These are phyloP conservation scores for Sebastiscus tertius DNA, from an alignment of 2,797 vertebrate genomes.

Conservation along the genomic window DNA sequence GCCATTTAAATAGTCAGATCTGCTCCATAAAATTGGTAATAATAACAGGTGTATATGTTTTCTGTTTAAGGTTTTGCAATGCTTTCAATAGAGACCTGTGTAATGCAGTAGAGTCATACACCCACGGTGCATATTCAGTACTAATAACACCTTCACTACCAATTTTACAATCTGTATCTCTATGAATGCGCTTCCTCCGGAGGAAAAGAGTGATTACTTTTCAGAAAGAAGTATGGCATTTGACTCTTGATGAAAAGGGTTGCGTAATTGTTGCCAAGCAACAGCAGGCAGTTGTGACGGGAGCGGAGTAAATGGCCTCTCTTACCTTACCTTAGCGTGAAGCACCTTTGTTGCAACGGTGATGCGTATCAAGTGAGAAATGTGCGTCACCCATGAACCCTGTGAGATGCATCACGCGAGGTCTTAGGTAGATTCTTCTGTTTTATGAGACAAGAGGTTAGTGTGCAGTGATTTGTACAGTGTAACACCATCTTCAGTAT, in stretches of 20 bases:
- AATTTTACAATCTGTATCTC: conserved; percentile 21
- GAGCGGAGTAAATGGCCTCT: conserved; percentile 31
- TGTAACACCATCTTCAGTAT: background rate
- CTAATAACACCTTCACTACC: conserved; percentile 15
- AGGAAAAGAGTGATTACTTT: conserved; percentile 43
- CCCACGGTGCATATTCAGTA: conserved; percentile 57
- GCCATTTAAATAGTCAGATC: conserved; percentile 18
- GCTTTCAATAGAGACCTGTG: conserved; percentile 9
- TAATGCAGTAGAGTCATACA: conserved; percentile 70
- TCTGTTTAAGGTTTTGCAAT: conserved; percentile 16
- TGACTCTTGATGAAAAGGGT: conserved; percentile 47
- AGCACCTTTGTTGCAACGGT: conserved; percentile 35
- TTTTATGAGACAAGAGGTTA: background rate
- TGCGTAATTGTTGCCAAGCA: conserved; percentile 72
- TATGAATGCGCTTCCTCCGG: conserved; percentile 20
- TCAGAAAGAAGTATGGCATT: conserved; percentile 29
- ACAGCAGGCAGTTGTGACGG: conserved; percentile 51
- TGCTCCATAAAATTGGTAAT: conserved; percentile 15
- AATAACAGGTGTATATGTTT: conserved; percentile 19
- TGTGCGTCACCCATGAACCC: background rate
- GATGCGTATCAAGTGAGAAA: conserved; percentile 29
- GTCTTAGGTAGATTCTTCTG: background rate
- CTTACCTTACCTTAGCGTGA: conserved; percentile 13
- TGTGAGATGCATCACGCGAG: background rate
- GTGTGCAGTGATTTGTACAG: background rate